phyloP scores from a whole-genome alignment of 1,140 invertebrate genomes.

The Belonocnema kinseyi region DNA sequence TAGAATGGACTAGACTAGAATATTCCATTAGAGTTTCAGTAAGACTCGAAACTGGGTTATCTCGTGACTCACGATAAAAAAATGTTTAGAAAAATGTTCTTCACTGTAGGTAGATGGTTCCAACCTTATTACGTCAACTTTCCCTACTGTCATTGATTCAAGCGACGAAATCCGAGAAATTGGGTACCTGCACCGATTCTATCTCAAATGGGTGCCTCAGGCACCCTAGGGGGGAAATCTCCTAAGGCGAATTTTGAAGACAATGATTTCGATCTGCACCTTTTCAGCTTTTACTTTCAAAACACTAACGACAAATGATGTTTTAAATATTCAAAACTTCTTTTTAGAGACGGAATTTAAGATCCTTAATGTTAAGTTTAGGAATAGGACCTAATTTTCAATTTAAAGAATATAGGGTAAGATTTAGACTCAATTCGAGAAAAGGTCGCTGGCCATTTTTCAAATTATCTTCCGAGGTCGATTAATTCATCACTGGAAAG shows the following conservation, averaged over 20 bases:
- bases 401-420: background rate
- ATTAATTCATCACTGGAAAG: slow-evolving; percentile 34
- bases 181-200: slow-evolving; percentile 9
- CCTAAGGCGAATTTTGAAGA: slow-evolving; percentile 36
- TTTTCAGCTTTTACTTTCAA: too few species aligned
- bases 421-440: slow-evolving; percentile 35
- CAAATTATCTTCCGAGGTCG: slow-evolving; percentile 48
- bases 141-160: too few species aligned
- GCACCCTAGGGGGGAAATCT: too few species aligned
- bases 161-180: slow-evolving; percentile 29
- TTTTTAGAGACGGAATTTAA: too few species aligned
- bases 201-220: background rate
- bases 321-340: too few species aligned
- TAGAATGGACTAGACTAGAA: slow-evolving; percentile 24
- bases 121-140: too few species aligned
- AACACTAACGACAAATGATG: too few species aligned
- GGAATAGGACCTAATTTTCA: background rate
- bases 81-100: too few species aligned
- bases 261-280: background rate
- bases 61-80: background rate
- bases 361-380: background rate
- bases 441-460: slow-evolving; percentile 56
- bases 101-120: too few species aligned
- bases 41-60: slow-evolving; percentile 14
- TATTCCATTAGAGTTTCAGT: background rate